These are phyloP conservation scores for Neosilurus hyrtlii DNA, from an alignment of 2,797 vertebrate species.

Conservation along the genomic window DNA sequence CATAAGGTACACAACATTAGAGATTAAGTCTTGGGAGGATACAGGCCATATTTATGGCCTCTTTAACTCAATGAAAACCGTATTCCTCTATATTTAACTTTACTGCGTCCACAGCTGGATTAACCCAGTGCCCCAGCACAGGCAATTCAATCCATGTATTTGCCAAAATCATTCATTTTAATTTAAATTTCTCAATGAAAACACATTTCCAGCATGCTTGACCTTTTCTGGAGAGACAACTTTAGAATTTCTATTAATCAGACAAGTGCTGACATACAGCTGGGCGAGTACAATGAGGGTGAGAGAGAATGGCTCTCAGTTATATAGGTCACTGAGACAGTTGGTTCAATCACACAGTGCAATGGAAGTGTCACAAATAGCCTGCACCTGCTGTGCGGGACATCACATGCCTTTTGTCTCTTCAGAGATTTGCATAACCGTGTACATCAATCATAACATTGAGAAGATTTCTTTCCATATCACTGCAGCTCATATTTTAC, in stretches of 20 bases:
- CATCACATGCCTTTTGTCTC: constrained; percentile 9
- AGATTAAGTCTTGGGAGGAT: too few species aligned
- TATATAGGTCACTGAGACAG: constrained; percentile 32
- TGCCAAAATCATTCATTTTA: background rate
- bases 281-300: background rate
- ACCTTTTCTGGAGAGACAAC: constrained; percentile 1
- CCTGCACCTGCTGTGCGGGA: constrained; percentile 22
- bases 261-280: background rate
- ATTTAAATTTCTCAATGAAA: constrained; percentile 1
- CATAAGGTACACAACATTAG: too few species aligned
- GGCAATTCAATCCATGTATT: background rate
- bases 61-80: background rate
- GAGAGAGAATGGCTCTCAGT: background rate
- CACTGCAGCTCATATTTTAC: background rate
- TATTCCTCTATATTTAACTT: background rate
- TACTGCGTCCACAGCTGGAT: background rate
- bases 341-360: constrained; percentile 18
- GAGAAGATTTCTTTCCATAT: background rate
- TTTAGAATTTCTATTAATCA: constrained; percentile 1
- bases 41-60: background rate
- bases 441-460: background rate
- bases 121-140: background rate
- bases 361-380: constrained; percentile 19
- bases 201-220: background rate
- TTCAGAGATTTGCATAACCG: constrained; percentile 25